Percentiles rank a stretch among this genome's conserved stretches.
Evolutionary conservation across 2,113 vertebrate species (phyloP).

Genomic region (Procavia capensis): DNA sequence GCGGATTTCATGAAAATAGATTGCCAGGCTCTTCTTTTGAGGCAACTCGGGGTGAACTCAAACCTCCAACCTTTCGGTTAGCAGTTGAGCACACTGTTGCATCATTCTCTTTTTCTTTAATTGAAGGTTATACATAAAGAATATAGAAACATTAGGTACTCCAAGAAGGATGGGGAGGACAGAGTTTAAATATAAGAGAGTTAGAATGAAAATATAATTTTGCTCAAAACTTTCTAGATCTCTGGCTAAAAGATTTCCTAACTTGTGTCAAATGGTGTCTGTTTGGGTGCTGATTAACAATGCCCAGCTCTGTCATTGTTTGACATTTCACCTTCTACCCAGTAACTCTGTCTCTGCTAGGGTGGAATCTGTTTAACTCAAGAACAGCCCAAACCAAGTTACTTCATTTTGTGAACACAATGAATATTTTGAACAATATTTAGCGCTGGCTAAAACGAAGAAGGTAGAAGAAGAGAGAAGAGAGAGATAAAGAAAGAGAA

Average conservation of each 20-base stretch:
- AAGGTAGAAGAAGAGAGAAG: not conserved
- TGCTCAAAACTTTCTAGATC: not conserved
- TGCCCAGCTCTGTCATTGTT: not conserved
- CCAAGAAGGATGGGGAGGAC: not conserved
- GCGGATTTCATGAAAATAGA: not conserved
- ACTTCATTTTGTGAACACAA: conserved; percentile 56
- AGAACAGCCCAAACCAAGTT: conserved; percentile 62
- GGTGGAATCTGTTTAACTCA: conserved; percentile 39
- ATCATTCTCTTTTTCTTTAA: not conserved
- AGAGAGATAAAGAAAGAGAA: not conserved
- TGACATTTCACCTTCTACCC: not conserved
- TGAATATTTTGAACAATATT: conserved; percentile 80
- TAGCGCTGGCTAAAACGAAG: conserved; percentile 21
- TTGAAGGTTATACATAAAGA: not conserved
- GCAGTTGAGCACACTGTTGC: not conserved
- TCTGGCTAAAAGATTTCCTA: not conserved
- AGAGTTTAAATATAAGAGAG: not conserved
- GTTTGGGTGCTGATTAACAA: not conserved
- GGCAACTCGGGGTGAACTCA: not conserved
- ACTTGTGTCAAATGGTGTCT: not conserved
- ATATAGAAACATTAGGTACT: not conserved
- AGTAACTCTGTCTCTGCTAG: not conserved
- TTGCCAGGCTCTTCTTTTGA: not conserved
- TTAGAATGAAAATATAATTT: not conserved
- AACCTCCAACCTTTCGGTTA: not conserved